Percentiles rank a stretch among this genome's conserved stretches.
These are phyloP conservation scores for Ochotona princeps DNA, from an alignment of 2,113 vertebrate genomes.

Conservation along the genomic window DNA sequence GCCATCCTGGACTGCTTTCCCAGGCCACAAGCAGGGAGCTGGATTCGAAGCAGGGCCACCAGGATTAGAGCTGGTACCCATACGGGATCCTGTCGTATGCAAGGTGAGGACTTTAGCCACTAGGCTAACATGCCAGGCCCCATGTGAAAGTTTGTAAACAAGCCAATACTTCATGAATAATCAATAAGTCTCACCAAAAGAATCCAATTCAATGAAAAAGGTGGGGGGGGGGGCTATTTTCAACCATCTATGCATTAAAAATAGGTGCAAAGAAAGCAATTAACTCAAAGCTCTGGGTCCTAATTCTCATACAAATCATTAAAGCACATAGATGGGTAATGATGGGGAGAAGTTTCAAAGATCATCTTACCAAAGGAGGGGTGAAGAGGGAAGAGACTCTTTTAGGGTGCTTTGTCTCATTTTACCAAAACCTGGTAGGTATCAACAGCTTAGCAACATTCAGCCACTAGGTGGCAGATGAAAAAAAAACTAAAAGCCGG, in stretches of 20 bases:
- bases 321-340: background rate
- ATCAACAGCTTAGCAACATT: background rate
- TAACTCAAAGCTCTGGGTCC: background rate
- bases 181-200: too few species aligned
- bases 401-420: background rate
- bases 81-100: too few species aligned
- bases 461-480: conserved; percentile 65
- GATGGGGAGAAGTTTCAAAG: conserved; percentile 7
- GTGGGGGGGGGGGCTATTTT: background rate
- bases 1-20: too few species aligned
- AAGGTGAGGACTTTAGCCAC: too few species aligned
- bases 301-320: conserved; percentile 22
- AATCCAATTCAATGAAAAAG: conserved; percentile 14
- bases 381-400: background rate
- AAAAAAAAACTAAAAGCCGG: background rate
- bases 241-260: background rate
- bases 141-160: too few species aligned
- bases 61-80: too few species aligned
- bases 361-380: background rate
- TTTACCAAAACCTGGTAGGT: background rate
- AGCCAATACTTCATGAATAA: too few species aligned
- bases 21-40: too few species aligned
- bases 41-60: too few species aligned
- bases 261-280: conserved; percentile 23
- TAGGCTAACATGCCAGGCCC: too few species aligned